These are phyloP conservation scores for Dynastes maya DNA, from an alignment of 2,888 invertebrate species.

Conservation along the genomic window DNA sequence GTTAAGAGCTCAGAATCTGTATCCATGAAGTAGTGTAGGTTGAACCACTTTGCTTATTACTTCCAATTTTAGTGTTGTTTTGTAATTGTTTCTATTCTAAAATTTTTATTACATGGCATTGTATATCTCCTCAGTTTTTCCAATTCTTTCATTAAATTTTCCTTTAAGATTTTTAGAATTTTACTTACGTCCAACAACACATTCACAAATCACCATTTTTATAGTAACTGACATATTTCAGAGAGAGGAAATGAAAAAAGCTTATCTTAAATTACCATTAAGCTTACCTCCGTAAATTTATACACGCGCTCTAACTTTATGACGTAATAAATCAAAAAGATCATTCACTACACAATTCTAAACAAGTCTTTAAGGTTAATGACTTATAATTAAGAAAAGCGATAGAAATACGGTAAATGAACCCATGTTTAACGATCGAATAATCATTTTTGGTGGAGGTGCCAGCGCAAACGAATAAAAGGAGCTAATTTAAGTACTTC, in stretches of 20 bases:
- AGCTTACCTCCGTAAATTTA: conserved; percentile 1
- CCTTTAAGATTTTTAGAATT: too few species aligned
- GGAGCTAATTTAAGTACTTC: neutral
- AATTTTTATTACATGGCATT: too few species aligned
- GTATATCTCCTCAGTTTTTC: too few species aligned
- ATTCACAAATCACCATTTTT: neutral
- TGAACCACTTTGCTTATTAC: too few species aligned
- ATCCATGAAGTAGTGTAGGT: too few species aligned
- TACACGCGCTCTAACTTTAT: conserved; percentile 18
- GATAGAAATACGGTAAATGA: neutral
- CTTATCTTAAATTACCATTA: conserved; percentile 38
- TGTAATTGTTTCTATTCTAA: too few species aligned
- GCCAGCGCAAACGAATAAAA: conserved; percentile 2
- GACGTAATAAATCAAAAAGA: conserved; percentile 28
- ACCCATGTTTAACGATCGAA: neutral
- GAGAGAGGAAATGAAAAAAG: conserved; percentile 36
- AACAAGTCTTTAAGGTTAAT: conserved; percentile 13
- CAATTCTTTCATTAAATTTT: too few species aligned
- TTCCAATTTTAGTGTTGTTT: too few species aligned
- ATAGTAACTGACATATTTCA: conserved; percentile 16
- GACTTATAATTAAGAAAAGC: conserved; percentile 29
- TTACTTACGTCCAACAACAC: too few species aligned
- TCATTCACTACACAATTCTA: neutral
- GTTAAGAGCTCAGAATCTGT: too few species aligned
- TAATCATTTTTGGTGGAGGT: neutral